Conservation (phyloP, 2,113 vertebrate genomes). For the Riparia riparia region DNA sequence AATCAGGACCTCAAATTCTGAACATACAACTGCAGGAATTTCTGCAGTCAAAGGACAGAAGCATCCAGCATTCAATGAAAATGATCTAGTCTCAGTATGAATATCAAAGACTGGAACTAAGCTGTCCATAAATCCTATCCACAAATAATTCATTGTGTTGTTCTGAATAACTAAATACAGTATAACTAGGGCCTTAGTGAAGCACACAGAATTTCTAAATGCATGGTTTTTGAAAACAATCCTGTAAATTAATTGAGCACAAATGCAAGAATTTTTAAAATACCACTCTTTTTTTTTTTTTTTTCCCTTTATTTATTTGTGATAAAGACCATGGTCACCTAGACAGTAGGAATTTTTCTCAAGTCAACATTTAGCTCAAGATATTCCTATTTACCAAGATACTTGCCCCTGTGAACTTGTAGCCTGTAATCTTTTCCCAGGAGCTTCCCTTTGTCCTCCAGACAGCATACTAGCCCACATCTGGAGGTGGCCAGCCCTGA, state of each 20-base stretch:
- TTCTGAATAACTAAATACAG: slow-evolving; percentile 14
- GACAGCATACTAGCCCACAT: not conserved
- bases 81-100: not conserved
- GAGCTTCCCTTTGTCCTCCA: not conserved
- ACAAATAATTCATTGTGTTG: not conserved
- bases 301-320: not conserved
- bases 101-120: not conserved
- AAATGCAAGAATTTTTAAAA: not conserved
- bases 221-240: not conserved
- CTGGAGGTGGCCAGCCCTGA: not conserved
- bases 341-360: not conserved
- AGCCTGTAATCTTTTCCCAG: not conserved
- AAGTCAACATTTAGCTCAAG: not conserved
- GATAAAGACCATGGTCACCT: not conserved
- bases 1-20: not conserved
- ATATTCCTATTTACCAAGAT: not conserved
- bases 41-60: not conserved
- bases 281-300: not conserved
- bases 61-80: not conserved
- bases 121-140: not conserved
- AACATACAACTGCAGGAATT: not conserved
- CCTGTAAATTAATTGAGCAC: not conserved
- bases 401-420: not conserved
- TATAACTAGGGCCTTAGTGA: not conserved
- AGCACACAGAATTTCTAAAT: not conserved